These are phyloP conservation scores for Halichoerus grypus DNA, from an alignment of 2,113 vertebrate genomes.

Conservation along the genomic window DNA sequence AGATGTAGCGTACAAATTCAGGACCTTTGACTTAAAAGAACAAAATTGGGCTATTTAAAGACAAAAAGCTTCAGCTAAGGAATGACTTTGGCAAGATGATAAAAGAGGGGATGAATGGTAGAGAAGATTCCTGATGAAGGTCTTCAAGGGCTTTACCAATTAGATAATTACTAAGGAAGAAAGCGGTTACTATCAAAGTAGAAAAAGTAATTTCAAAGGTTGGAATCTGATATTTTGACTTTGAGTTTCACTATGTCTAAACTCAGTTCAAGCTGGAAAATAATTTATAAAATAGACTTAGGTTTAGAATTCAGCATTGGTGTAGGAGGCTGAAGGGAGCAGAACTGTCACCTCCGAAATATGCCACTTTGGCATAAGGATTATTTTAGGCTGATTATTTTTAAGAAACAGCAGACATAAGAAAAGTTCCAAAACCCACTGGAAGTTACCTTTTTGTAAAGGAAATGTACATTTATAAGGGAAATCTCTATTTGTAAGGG, in stretches of 20 bases:
- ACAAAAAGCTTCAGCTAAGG: not conserved
- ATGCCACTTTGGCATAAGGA: not conserved
- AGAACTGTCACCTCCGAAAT: not conserved
- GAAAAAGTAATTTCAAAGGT: conserved; percentile 35
- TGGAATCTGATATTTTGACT: conserved; percentile 13
- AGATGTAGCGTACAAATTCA: not conserved
- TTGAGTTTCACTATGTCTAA: not conserved
- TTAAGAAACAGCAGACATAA: not conserved
- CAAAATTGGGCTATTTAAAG: conserved; percentile 27
- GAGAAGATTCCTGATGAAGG: not conserved
- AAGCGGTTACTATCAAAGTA: conserved; percentile 16
- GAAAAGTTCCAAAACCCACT: not conserved
- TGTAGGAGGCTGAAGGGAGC: not conserved
- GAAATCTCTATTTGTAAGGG: not conserved
- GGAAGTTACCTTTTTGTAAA: not conserved
- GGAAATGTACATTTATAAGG: not conserved
- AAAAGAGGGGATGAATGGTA: not conserved
- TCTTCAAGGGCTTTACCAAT: not conserved
- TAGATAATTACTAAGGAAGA: not conserved
- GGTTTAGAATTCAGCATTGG: conserved; percentile 6
- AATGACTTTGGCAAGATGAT: not conserved
- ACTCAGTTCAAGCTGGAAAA: conserved; percentile 4
- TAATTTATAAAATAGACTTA: conserved; percentile 9
- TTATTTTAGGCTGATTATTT: not conserved
- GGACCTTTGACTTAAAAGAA: conserved; percentile 51